Percentiles rank a stretch among this genome's conserved stretches.
Evolutionary conservation across 2,888 invertebrate genomes (phyloP).

Genomic region (Napeogenes sylphis): DNA sequence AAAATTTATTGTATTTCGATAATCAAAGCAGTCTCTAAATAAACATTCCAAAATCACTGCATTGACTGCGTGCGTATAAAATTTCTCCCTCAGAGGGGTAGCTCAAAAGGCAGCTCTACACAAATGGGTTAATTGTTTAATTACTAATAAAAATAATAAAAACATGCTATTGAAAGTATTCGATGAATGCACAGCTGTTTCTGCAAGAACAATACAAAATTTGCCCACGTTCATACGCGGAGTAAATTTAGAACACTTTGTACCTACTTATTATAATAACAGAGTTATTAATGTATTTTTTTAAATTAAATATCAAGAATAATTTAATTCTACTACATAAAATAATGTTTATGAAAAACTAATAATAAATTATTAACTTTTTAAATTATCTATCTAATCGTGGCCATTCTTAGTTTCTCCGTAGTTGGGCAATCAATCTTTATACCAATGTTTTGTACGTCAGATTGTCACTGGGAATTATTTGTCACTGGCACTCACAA

Average conservation of each 20-base stretch:
- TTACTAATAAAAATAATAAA: slow-evolving; percentile 74
- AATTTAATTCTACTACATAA: background rate
- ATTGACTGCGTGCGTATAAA: slow-evolving; percentile 68
- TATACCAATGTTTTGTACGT: slow-evolving; percentile 17
- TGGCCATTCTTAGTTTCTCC: background rate
- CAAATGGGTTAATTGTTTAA: slow-evolving; percentile 75
- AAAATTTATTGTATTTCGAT: slow-evolving; percentile 2
- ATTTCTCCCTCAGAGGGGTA: slow-evolving; percentile 63
- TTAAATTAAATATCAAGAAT: background rate
- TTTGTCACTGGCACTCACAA: slow-evolving; percentile 52
- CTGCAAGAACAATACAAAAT: slow-evolving; percentile 29
- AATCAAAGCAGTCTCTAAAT: slow-evolving; percentile 27
- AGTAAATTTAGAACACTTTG: slow-evolving; percentile 24
- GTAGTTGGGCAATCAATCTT: background rate
- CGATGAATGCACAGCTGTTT: slow-evolving; percentile 38
- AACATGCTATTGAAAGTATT: slow-evolving; percentile 46
- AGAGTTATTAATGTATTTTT: background rate
- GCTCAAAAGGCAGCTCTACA: slow-evolving; percentile 56
- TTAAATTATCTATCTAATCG: background rate
- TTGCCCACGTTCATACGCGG: slow-evolving; percentile 29
- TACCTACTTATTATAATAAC: slow-evolving; percentile 3
- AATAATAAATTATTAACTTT: background rate
- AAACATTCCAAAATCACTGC: slow-evolving; percentile 61
- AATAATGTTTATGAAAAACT: too few species aligned
- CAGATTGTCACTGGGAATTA: slow-evolving; percentile 44